Conservation (phyloP, 1,140 invertebrate genomes). For the Drosophila novamexicana region DNA sequence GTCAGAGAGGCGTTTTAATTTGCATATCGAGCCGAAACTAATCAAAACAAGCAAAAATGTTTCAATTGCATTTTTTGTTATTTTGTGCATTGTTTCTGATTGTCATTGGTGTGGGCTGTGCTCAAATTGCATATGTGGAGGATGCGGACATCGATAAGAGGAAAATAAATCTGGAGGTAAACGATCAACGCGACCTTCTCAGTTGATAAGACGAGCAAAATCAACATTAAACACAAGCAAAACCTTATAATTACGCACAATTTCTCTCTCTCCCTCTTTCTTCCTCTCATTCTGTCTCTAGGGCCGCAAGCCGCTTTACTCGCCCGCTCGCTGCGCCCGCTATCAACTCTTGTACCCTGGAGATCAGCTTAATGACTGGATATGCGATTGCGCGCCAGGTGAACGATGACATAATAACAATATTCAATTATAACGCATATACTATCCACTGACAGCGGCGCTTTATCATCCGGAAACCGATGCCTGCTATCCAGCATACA, state of each 20-base stretch:
- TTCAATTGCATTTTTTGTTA: constrained; percentile 37
- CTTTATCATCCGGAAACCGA: constrained; percentile 87
- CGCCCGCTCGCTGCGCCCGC: constrained; percentile 86
- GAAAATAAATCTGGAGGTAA: constrained; percentile 74
- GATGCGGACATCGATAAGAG: constrained; percentile 69
- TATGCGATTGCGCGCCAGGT: constrained; percentile 89
- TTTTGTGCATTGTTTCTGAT: constrained; percentile 36
- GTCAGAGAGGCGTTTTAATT: constrained; percentile 25
- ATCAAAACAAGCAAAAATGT: constrained; percentile 39
- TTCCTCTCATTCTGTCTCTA: constrained; percentile 43
- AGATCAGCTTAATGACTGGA: constrained; percentile 86
- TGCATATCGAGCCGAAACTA: constrained; percentile 35
- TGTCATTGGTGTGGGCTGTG: constrained; percentile 27
- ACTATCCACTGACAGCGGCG: constrained; percentile 83
- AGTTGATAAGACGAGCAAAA: constrained; percentile 50
- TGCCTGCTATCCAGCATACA: constrained; percentile 87
- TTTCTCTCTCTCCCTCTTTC: constrained; percentile 13
- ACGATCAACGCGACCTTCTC: constrained; percentile 16
- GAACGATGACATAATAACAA: constrained; percentile 68
- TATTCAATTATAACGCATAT: constrained; percentile 5
- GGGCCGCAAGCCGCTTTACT: constrained; percentile 86
- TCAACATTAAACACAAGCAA: constrained; percentile 14
- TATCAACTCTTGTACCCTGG: constrained; percentile 88
- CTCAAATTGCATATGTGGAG: constrained; percentile 73
- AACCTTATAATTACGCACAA: background rate